Base-by-base conservation (phyloP, 2,888 invertebrate genomes). In the Phengaris arion region DNA sequence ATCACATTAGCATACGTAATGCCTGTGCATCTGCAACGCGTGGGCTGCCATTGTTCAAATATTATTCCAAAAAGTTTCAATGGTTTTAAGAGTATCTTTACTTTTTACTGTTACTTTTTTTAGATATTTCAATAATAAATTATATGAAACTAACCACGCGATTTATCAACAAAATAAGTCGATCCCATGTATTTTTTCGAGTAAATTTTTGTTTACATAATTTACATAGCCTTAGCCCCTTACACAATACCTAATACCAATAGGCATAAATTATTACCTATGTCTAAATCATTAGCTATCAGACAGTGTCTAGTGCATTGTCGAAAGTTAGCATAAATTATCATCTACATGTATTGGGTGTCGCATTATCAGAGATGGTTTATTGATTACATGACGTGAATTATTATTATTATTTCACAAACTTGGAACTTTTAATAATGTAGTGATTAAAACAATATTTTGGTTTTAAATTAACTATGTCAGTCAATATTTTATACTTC, bases 1-100 rank as follows among this genome's bases (percentile, higher is more conserved):
- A 64, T 45, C 35, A 85, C 87, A 93, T 93, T 93, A 90, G 84
- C 93, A 93, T 93, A 92, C 89, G 88, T 92, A 92, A 93, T 92
- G 80, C 79, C 79, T 77, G 77, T 79, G 77, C 82, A 80, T 79
- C 81, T 81, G 78, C 75, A 75, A 76, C 79, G 79, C 81, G 83
- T 83, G 82, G 83, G 83, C 80, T 81, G 77, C 82, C 83, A 81
- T 81, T 82, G 82, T 83, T 81, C 81, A 80, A 80, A 80, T 80
- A 79, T 79, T 79, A n/a, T 48, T 69, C 54, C 54, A 46, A 68
- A 68, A 52, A 69, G 15, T 45, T 46, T 55, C 59, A 64, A 74
- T 69, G 55, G 72, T 57, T 69, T 6, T 48, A 1, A 48, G 48
- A 48, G 7, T 48, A 35, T 22, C 22, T 22, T 22, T 22, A 22